Evolutionary conservation across 2,797 vertebrate genomes (phyloP).

Genomic region (Rhincodon typus): DNA sequence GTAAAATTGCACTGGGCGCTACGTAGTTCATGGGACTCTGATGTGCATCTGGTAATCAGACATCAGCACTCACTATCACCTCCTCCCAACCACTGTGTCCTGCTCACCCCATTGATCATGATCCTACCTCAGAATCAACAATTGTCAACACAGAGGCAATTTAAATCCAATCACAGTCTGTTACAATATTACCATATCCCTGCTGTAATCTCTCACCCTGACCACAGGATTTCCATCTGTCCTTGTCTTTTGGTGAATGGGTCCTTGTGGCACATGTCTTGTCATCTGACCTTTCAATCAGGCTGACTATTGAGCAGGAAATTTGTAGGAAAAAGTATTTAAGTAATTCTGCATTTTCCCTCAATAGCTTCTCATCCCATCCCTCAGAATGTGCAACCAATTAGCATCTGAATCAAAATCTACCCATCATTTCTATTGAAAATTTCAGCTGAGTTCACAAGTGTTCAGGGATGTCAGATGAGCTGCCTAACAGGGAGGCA

Average conservation of each 20-base stretch:
- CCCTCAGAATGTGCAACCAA: background rate
- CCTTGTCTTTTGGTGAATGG: background rate
- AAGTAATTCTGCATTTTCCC: too few relatives aligned
- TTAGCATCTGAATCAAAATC: too few relatives aligned
- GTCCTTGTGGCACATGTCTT: background rate
- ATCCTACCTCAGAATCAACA: background rate
- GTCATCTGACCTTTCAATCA: background rate
- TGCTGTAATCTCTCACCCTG: background rate
- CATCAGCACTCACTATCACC: background rate
- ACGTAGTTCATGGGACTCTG: background rate
- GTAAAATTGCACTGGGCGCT: background rate
- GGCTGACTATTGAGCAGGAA: background rate
- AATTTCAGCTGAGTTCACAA: too few relatives aligned
- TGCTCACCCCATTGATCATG: background rate
- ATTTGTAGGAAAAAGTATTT: background rate
- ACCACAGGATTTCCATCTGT: background rate
- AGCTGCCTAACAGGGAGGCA: too few relatives aligned
- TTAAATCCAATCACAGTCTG: background rate
- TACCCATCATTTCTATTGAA: too few relatives aligned
- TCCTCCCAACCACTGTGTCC: background rate
- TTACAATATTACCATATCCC: background rate
- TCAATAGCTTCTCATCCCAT: background rate
- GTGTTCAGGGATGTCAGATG: too few relatives aligned
- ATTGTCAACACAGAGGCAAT: background rate
- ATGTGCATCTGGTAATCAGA: background rate